phyloP scores from a whole-genome alignment of 2,113 vertebrate genomes.

The Rhea americana region DNA sequence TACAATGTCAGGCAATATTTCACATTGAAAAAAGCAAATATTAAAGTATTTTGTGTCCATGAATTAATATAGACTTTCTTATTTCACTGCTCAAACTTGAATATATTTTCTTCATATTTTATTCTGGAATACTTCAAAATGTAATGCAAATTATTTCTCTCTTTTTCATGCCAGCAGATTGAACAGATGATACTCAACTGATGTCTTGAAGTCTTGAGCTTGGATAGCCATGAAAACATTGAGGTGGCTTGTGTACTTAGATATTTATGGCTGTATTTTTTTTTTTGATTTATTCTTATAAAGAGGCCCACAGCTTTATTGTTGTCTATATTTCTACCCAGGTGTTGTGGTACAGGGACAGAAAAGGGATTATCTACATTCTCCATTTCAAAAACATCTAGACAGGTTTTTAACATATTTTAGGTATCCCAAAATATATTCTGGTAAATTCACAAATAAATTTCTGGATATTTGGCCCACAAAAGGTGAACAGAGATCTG shows the following conservation, averaged over 20 bases:
- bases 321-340: background rate
- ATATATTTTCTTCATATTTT: background rate
- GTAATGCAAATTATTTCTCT: background rate
- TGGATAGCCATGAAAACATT: background rate
- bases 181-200: background rate
- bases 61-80: background rate
- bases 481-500: background rate
- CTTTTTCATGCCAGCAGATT: background rate
- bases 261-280: background rate
- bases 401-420: background rate
- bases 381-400: background rate
- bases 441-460: background rate
- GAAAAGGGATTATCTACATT: background rate
- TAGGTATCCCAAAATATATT: background rate
- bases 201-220: background rate
- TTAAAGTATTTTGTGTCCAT: background rate
- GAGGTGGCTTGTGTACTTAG: background rate
- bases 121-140: background rate
- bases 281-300: background rate
- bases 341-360: background rate
- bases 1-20: background rate
- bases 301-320: background rate
- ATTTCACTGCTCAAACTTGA: background rate
- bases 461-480: background rate
- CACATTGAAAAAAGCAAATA: background rate